These are phyloP conservation scores for Halictus ligatus DNA, from an alignment of 2,888 invertebrate genomes.

Conservation along the genomic window DNA sequence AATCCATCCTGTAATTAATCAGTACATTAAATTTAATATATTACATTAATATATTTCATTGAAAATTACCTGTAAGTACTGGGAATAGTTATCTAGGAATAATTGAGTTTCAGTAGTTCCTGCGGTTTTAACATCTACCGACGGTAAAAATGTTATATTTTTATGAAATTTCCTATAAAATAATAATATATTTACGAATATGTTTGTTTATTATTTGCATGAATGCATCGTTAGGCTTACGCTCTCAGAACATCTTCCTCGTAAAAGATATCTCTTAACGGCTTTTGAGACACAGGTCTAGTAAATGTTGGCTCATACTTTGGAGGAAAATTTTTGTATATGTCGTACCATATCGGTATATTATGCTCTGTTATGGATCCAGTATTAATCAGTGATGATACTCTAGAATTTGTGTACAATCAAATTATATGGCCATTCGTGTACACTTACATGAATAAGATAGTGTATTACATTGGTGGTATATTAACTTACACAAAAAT, in stretches of 20 bases:
- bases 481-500: background rate
- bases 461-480: background rate
- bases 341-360: conserved; percentile 96
- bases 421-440: too few species aligned
- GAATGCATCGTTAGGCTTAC: conserved; percentile 86
- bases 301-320: conserved; percentile 92
- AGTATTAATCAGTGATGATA: conserved; percentile 91
- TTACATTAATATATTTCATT: background rate
- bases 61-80: conserved; percentile 84
- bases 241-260: conserved; percentile 93
- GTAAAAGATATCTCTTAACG: conserved; percentile 91
- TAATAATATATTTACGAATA: background rate
- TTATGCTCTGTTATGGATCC: conserved; percentile 93
- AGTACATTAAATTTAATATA: background rate
- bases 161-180: conserved; percentile 42
- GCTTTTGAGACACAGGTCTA: conserved; percentile 87
- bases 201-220: background rate
- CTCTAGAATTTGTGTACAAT: conserved; percentile 85
- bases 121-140: conserved; percentile 16
- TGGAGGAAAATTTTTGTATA: conserved; percentile 96
- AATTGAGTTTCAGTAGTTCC: conserved; percentile 73
- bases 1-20: conserved; percentile 61
- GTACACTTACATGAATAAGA: background rate
- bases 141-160: background rate
- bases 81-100: conserved; percentile 87